Evolutionary conservation across 2,888 invertebrate genomes (phyloP).

Genomic region (Choreutis nemorana): DNA sequence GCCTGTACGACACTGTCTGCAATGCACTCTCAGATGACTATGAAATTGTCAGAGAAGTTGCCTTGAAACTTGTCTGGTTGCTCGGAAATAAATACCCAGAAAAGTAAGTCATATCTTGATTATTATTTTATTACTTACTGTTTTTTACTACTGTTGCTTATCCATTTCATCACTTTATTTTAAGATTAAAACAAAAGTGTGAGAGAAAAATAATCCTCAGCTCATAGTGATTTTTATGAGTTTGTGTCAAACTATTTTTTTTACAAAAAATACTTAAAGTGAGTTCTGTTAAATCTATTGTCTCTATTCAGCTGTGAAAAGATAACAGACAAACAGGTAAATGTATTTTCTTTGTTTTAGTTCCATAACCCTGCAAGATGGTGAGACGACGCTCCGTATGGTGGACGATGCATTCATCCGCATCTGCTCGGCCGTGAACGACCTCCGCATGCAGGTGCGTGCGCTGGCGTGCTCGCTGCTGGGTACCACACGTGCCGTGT

Average conservation of each 20-base stretch:
- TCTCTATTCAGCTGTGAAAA: too few species aligned
- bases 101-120: conserved; percentile 59
- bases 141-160: neutral
- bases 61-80: conserved; percentile 85
- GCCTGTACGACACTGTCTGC: conserved; percentile 71
- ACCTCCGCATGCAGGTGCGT: conserved; percentile 88
- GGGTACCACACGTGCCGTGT: conserved; percentile 87
- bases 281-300: too few species aligned
- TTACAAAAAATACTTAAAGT: too few species aligned
- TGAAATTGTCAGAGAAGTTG: conserved; percentile 89
- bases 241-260: too few species aligned
- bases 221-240: too few species aligned
- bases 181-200: too few species aligned
- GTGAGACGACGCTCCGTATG: conserved; percentile 85
- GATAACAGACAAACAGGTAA: neutral
- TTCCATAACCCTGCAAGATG: conserved; percentile 73
- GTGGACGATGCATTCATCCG: conserved; percentile 97
- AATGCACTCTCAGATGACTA: conserved; percentile 89
- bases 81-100: conserved; percentile 89
- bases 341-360: conserved; percentile 40
- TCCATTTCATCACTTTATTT: too few species aligned
- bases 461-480: conserved; percentile 85
- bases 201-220: too few species aligned
- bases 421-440: conserved; percentile 92
- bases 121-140: neutral